phyloP scores from a whole-genome alignment of 2,888 invertebrate species.

The Neria commutata region DNA sequence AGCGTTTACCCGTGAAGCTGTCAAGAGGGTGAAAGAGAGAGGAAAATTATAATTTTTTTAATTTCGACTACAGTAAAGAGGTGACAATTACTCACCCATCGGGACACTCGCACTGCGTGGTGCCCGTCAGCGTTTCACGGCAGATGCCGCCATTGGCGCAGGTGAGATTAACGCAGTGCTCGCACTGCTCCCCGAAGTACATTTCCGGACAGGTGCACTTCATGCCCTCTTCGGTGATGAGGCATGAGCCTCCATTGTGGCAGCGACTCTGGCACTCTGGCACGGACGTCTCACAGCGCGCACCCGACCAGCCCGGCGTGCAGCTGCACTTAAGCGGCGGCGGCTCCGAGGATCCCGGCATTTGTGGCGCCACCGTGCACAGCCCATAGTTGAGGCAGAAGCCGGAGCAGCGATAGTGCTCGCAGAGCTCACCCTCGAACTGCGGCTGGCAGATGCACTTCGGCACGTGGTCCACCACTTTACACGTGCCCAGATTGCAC shows the following conservation, averaged over 20 bases:
- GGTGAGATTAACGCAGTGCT: conserved; percentile 65
- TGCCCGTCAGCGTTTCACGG: conserved; percentile 57
- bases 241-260: conserved; percentile 69
- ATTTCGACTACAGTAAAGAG: conserved; percentile 33
- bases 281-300: conserved; percentile 68
- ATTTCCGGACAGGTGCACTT: conserved; percentile 65
- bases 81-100: conserved; percentile 61
- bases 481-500: conserved; percentile 70
- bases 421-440: conserved; percentile 72
- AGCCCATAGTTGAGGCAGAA: conserved; percentile 70
- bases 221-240: conserved; percentile 56
- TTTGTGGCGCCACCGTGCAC: conserved; percentile 63
- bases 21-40: neutral
- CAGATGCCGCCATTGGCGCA: conserved; percentile 72
- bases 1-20: conserved; percentile 65
- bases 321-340: conserved; percentile 66
- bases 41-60: neutral
- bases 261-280: conserved; percentile 66
- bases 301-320: conserved; percentile 70
- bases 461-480: conserved; percentile 63
- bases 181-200: conserved; percentile 66
- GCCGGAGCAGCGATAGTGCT: conserved; percentile 72
- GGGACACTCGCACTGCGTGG: conserved; percentile 65
- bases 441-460: conserved; percentile 71
- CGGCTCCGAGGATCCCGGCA: conserved; percentile 50